Percentiles rank a stretch among this genome's conserved stretches.
phyloP scores from a whole-genome alignment of 2,888 invertebrate genomes.

The Hanleya hanleyi region DNA sequence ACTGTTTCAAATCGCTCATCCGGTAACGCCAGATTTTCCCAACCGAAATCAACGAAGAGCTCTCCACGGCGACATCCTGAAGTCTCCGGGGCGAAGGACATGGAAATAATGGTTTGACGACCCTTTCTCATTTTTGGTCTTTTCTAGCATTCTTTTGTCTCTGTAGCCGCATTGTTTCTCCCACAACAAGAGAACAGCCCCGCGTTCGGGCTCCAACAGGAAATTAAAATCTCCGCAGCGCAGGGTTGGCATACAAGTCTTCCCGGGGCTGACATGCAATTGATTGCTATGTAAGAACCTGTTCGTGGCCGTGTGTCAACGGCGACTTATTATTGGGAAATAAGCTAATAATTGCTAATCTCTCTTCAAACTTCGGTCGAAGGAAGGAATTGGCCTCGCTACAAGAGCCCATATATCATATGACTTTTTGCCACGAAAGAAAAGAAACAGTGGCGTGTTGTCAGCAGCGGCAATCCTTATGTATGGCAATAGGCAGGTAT shows the following conservation, averaged over 20 bases:
- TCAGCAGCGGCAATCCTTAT: too few species aligned
- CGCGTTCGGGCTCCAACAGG: neutral
- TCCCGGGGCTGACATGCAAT: neutral
- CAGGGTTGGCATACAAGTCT: neutral
- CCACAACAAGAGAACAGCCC: neutral
- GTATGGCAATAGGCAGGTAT: too few species aligned
- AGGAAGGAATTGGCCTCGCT: too few species aligned
- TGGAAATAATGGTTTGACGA: neutral
- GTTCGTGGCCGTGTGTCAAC: neutral
- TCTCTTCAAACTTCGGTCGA: neutral
- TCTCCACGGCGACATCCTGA: too few species aligned
- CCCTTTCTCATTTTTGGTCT: slow-evolving; percentile 2
- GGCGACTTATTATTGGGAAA: neutral
- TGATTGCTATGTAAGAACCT: too few species aligned
- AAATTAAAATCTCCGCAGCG: neutral
- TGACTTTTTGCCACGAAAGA: too few species aligned
- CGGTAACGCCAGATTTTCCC: too few species aligned
- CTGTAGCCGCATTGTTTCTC: neutral
- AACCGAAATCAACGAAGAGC: too few species aligned
- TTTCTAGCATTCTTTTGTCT: neutral
- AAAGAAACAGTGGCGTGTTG: too few species aligned
- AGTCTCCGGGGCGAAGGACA: too few species aligned
- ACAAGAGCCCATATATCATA: too few species aligned
- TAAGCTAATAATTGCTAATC: neutral
- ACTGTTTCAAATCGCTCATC: too few species aligned